phyloP scores from a whole-genome alignment of 2,797 vertebrate species.

The Avahi laniger region DNA sequence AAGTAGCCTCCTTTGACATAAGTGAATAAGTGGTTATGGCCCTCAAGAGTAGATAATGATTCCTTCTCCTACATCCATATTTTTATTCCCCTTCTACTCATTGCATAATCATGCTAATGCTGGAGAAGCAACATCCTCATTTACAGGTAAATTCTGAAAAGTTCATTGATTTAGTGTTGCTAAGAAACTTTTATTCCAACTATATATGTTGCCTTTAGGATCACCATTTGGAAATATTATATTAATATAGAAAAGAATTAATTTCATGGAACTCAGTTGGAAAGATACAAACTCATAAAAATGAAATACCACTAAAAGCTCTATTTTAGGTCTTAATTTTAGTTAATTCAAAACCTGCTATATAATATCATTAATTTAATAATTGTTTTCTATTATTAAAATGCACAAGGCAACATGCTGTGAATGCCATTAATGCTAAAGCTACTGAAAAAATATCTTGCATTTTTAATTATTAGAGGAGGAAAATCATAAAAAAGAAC shows the following conservation, averaged over 20 bases:
- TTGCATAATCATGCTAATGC: background rate
- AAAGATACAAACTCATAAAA: background rate
- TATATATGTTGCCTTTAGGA: background rate
- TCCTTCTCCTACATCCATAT: rapidly evolving
- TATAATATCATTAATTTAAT: conserved; percentile 8
- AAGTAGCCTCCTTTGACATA: background rate
- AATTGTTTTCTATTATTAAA: conserved; percentile 40
- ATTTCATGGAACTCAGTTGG: background rate
- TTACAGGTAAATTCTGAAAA: background rate
- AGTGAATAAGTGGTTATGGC: background rate
- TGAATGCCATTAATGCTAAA: background rate
- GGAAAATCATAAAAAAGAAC: background rate
- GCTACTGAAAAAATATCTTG: background rate
- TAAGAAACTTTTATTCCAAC: background rate
- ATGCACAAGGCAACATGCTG: background rate
- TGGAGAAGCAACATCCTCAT: background rate
- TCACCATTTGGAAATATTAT: background rate
- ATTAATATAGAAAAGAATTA: background rate
- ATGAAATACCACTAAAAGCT: background rate
- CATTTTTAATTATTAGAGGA: background rate
- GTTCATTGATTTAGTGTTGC: background rate
- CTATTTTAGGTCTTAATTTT: conserved; percentile 24
- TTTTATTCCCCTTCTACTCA: background rate
- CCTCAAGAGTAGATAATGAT: too few relatives aligned
- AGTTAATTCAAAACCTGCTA: background rate